Evolutionary conservation across 2,113 vertebrate genomes (phyloP).

Genomic region (Cyanistes caeruleus): DNA sequence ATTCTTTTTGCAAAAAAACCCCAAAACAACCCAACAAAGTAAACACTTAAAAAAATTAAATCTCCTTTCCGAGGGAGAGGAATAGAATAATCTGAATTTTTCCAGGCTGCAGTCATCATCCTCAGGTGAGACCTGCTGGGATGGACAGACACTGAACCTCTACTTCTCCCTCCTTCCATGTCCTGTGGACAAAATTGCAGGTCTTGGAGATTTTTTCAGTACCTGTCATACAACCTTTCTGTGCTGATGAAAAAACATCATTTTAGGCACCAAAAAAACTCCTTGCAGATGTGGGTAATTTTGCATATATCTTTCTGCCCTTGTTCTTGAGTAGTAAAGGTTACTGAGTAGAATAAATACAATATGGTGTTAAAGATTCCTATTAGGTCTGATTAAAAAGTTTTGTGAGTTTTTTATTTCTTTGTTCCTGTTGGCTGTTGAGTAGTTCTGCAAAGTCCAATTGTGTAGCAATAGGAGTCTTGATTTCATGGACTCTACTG

Average conservation of each 20-base stretch:
- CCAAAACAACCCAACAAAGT: not conserved
- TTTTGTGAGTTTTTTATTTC: fast-evolving
- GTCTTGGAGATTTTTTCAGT: not conserved
- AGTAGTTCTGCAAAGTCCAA: not conserved
- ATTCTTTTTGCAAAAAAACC: not conserved
- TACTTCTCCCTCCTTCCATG: not conserved
- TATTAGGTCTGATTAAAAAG: not conserved
- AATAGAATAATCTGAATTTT: not conserved
- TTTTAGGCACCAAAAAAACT: not conserved
- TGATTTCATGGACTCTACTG: not conserved
- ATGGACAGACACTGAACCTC: not conserved
- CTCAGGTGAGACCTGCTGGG: not conserved
- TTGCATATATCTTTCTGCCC: not conserved
- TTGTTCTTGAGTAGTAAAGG: not conserved
- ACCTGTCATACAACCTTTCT: not conserved
- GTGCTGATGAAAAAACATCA: not conserved
- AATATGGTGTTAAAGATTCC: not conserved
- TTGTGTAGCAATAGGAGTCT: not conserved
- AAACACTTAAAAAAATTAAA: not conserved
- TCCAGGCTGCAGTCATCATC: not conserved
- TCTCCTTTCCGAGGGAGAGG: not conserved
- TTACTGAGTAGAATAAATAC: not conserved
- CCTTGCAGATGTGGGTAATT: not conserved
- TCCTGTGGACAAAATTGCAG: not conserved
- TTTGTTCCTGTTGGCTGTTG: not conserved